These are phyloP conservation scores for Diabrotica virgifera DNA, from an alignment of 1,140 invertebrate species.

Conservation along the genomic window DNA sequence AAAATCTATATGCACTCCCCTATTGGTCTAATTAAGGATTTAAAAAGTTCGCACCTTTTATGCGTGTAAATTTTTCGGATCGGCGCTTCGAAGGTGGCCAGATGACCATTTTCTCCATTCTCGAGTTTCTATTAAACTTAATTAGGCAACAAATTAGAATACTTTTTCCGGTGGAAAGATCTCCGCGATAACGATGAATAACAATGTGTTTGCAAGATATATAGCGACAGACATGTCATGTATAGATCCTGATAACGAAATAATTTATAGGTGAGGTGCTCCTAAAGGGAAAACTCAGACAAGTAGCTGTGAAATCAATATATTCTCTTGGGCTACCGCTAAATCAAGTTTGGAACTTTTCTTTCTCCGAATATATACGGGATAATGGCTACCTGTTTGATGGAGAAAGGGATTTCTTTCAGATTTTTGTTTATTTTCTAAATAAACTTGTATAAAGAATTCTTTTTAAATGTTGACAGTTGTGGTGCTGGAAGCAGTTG, in stretches of 20 bases:
- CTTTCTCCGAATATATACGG: not conserved
- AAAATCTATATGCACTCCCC: too few relatives aligned
- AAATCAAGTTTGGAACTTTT: not conserved
- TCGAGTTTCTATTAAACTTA: not conserved
- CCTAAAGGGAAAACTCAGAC: not conserved
- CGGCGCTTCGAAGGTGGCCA: too few relatives aligned
- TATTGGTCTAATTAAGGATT: too few relatives aligned
- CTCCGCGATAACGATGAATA: not conserved
- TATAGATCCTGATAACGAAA: not conserved
- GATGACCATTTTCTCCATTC: too few relatives aligned
- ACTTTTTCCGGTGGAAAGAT: conserved; percentile 2
- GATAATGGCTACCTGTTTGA: not conserved
- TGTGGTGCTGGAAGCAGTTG: too few relatives aligned
- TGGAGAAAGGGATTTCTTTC: not conserved
- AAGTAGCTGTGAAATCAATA: not conserved
- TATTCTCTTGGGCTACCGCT: not conserved
- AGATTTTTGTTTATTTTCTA: not conserved
- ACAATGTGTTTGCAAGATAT: conserved; percentile 1
- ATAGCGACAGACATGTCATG: conserved; percentile 1
- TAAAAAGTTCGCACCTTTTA: too few relatives aligned
- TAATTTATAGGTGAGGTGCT: not conserved
- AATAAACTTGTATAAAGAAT: too few relatives aligned
- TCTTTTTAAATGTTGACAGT: too few relatives aligned
- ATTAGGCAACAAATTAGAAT: conserved; percentile 3
- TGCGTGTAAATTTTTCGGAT: too few relatives aligned